Base-by-base conservation (phyloP, 2,888 invertebrate genomes). In the Trachelus iudaicus region DNA sequence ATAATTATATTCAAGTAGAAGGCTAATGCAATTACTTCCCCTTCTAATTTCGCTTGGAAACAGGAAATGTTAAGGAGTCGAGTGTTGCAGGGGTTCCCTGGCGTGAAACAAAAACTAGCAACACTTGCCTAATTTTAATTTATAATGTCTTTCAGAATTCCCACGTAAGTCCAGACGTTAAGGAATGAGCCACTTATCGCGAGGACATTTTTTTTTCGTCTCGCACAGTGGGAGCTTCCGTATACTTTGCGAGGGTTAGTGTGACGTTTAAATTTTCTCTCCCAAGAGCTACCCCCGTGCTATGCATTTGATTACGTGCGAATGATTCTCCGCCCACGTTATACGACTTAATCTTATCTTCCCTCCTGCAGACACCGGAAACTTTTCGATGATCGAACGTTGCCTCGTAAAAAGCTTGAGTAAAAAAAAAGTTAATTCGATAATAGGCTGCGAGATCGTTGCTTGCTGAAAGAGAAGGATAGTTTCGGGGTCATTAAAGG, bases 51-150 rank as follows among this genome's bases (percentile, higher is more conserved):
- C 56, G 23, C 56, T 56, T 56, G 23, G 23, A 6, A 56, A 56
- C 56, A 56, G 56, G 23, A 56, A 56, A 56, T 2, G 56, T 23
- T 23, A 56, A 23, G 6, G 56, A 56, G 23, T 56, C 23, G 56
- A 23, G 23, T 56, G 6, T 11, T 11, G 3, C 9, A 9, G 35
- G 13, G 30, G 74, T 31, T 34, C 30, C 74, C 15, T 11, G 31
- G 34, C 37, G 34, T 15, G 74, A 74, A 74, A 74, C 69, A 76
- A 76, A 76, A 76, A 76, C 23, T 71, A 33, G 40, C n/a, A 71
- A 71, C 76, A 71, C 40, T 73, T 73, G 71, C 56, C 31, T 76
- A 76, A 76, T 76, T 76, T 76, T 76, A 76, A 76, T 69, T 35
- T 71, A 76, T 76, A 76, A 76, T 76, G 71, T 76, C 69, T n/a